A percentile compares a stretch with the other conserved stretches of the same genome.
phyloP scores from a whole-genome alignment of 2,113 vertebrate species.

The Psephotus haematonotus region DNA sequence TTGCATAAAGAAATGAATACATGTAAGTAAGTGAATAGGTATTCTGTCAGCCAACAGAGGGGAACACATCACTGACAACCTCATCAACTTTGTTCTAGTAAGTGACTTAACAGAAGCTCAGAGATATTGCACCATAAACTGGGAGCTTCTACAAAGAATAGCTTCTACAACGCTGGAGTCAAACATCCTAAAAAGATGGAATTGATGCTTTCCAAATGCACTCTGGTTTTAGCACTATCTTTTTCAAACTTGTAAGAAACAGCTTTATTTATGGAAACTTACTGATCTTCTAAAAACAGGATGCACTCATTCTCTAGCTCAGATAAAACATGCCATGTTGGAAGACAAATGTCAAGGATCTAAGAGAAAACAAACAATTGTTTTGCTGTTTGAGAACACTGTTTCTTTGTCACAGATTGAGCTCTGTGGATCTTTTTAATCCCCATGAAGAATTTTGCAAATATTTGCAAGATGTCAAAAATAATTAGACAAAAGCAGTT shows the following conservation, averaged over 20 bases:
- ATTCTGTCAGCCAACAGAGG: background rate
- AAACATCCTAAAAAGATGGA: background rate
- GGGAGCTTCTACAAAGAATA: background rate
- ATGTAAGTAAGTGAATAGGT: background rate
- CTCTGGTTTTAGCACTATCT: background rate
- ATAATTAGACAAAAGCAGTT: conserved; percentile 77
- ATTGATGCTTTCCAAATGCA: background rate
- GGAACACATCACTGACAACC: background rate
- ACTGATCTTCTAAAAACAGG: conserved; percentile 10
- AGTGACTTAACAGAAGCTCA: background rate
- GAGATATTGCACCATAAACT: background rate
- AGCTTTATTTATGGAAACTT: conserved; percentile 18
- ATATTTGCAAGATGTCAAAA: conserved; percentile 75
- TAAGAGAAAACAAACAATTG: conserved; percentile 42
- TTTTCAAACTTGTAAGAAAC: background rate
- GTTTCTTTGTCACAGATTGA: conserved; percentile 38
- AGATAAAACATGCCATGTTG: conserved; percentile 1
- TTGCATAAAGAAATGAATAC: background rate
- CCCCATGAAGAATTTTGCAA: conserved; percentile 70
- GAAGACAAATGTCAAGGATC: conserved; percentile 44
- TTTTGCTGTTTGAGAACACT: conserved; percentile 32
- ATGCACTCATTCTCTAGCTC: background rate
- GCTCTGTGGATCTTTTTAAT: conserved; percentile 50
- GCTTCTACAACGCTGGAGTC: background rate
- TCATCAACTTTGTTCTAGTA: background rate